A percentile compares a stretch with the other conserved stretches of the same genome.
These are phyloP conservation scores for Mycogona germanica DNA, from an alignment of 2,888 invertebrate genomes.

Conservation along the genomic window DNA sequence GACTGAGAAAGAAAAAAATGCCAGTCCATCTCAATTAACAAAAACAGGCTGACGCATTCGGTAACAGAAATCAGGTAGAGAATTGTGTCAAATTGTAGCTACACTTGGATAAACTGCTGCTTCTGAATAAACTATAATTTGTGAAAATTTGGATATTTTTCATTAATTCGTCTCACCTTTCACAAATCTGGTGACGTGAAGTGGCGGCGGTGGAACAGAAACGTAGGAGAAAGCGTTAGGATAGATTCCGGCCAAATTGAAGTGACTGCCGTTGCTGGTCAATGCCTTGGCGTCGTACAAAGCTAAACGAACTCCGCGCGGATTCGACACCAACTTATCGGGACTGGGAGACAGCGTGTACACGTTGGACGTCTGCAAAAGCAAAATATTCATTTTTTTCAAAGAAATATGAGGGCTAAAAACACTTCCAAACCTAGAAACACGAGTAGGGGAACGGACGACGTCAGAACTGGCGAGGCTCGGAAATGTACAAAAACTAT, in stretches of 20 bases:
- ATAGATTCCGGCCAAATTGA: conserved; percentile 54
- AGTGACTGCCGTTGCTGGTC: conserved; percentile 37
- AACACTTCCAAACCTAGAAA: too few relatives aligned
- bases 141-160: too few relatives aligned
- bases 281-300: conserved; percentile 52
- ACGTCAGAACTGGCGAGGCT: not conserved
- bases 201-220: conserved; percentile 41
- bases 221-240: conserved; percentile 35
- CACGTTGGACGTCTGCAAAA: too few relatives aligned
- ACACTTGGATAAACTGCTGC: too few relatives aligned
- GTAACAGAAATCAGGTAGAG: too few relatives aligned
- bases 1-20: too few relatives aligned
- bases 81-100: too few relatives aligned
- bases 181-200: conserved; percentile 51
- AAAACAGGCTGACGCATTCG: too few relatives aligned
- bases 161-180: conserved; percentile 32
- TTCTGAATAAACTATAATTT: too few relatives aligned
- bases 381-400: too few relatives aligned
- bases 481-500: too few relatives aligned
- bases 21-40: not conserved
- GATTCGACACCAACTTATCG: conserved; percentile 44
- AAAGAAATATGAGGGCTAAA: too few relatives aligned
- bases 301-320: conserved; percentile 57
- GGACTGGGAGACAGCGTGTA: conserved; percentile 50
- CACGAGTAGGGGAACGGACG: conserved; percentile 9